A percentile compares a stretch with the other conserved stretches of the same genome.
Evolutionary conservation across 2,888 invertebrate species (phyloP).

Genomic region (Drosophila antonietae): DNA sequence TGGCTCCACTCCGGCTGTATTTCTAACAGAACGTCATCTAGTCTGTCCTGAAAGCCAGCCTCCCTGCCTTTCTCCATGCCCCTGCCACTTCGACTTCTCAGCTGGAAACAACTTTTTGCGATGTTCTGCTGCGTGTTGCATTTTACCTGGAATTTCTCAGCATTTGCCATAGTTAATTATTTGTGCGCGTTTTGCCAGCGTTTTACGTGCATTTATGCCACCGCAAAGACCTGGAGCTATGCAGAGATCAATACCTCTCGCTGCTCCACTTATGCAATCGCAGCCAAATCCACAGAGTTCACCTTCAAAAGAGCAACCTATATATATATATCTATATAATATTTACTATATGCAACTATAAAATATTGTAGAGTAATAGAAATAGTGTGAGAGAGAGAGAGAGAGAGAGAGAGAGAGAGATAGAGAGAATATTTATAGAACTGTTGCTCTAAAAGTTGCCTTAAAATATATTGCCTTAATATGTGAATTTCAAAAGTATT

Average conservation of each 20-base stretch:
- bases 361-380: conserved; percentile 27
- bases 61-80: neutral
- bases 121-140: conserved; percentile 52
- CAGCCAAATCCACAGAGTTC: conserved; percentile 41
- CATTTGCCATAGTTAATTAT: conserved; percentile 81
- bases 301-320: conserved; percentile 50
- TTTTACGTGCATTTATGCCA: conserved; percentile 69
- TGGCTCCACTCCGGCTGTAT: conserved; percentile 73
- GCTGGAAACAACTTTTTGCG: conserved; percentile 72
- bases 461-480: conserved; percentile 46
- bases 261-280: conserved; percentile 59
- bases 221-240: conserved; percentile 15
- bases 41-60: conserved; percentile 55
- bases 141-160: conserved; percentile 75
- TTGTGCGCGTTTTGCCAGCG: conserved; percentile 71
- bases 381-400: neutral
- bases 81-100: conserved; percentile 16
- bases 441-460: conserved; percentile 32
- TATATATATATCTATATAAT: conserved; percentile 13
- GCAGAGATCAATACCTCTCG: conserved; percentile 14
- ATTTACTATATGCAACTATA: conserved; percentile 29
- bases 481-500: conserved; percentile 45
- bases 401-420: neutral
- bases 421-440: conserved; percentile 53
- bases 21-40: conserved; percentile 71